Conservation (phyloP, 2,113 vertebrate genomes). For the Alouatta palliata region DNA sequence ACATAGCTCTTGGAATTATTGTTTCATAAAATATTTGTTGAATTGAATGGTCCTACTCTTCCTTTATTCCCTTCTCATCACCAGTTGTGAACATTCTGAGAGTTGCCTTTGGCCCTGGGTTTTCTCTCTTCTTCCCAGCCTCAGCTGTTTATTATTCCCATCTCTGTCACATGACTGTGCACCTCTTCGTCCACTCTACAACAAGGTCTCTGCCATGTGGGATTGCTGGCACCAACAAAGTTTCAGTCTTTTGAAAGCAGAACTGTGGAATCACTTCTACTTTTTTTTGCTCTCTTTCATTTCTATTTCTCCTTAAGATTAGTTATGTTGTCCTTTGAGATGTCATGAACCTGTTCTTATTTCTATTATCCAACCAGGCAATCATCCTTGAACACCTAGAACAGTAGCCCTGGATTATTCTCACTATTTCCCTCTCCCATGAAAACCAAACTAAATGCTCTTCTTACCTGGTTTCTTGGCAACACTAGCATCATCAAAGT, state of each 20-base stretch:
- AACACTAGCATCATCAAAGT: background rate
- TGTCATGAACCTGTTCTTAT: background rate
- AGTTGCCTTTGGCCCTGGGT: background rate
- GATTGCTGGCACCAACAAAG: background rate
- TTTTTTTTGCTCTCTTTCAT: background rate
- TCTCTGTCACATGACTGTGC: background rate
- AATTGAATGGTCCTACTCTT: background rate
- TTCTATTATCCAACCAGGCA: background rate
- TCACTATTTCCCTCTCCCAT: background rate
- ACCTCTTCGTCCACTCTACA: background rate
- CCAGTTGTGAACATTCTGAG: background rate
- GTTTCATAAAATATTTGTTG: background rate
- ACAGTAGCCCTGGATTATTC: background rate
- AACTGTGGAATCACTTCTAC: background rate
- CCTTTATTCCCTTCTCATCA: background rate
- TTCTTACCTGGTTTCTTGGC: background rate
- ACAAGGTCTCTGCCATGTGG: background rate
- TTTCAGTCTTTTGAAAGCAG: background rate
- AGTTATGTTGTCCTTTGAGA: background rate
- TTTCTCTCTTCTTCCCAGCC: background rate
- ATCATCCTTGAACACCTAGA: background rate
- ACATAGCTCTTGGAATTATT: background rate
- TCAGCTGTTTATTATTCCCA: background rate
- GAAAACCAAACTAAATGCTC: background rate
- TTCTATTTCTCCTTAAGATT: background rate